These are phyloP conservation scores for Gobiocypris rarus DNA, from an alignment of 2,113 vertebrate genomes.

Conservation along the genomic window DNA sequence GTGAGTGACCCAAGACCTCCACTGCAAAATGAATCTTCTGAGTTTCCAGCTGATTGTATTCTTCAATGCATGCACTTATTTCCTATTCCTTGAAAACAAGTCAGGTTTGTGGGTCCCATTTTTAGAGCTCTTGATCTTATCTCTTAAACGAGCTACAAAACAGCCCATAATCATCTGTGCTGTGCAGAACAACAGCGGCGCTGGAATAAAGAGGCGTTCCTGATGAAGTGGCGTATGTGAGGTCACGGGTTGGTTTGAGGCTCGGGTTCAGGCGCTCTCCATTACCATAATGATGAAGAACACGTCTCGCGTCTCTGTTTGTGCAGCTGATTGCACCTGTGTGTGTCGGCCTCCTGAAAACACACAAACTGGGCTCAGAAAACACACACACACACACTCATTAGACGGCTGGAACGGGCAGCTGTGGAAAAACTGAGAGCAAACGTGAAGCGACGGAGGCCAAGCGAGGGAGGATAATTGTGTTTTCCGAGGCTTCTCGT, in stretches of 20 bases:
- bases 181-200: no score
- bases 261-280: no score
- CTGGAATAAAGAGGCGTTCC: no score
- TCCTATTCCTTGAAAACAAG: conserved; percentile 40
- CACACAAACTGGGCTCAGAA: not conserved
- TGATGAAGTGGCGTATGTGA: no score
- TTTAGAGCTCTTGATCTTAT: conserved; percentile 44
- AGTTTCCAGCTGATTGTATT: not conserved
- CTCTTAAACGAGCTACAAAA: conserved; percentile 48
- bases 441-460: not conserved
- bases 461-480: conserved; percentile 22
- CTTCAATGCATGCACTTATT: not conserved
- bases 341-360: not conserved
- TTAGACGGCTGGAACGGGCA: conserved; percentile 1
- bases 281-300: not conserved
- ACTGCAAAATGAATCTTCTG: no score
- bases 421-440: not conserved
- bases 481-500: not conserved
- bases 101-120: no score
- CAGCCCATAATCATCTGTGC: not conserved
- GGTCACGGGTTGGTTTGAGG: no score
- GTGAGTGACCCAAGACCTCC: not conserved
- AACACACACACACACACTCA: not conserved
- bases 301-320: not conserved
- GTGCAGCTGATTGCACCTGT: not conserved